Base-by-base conservation (phyloP, 1,140 invertebrate species). In the Drosophila watanabei region DNA sequence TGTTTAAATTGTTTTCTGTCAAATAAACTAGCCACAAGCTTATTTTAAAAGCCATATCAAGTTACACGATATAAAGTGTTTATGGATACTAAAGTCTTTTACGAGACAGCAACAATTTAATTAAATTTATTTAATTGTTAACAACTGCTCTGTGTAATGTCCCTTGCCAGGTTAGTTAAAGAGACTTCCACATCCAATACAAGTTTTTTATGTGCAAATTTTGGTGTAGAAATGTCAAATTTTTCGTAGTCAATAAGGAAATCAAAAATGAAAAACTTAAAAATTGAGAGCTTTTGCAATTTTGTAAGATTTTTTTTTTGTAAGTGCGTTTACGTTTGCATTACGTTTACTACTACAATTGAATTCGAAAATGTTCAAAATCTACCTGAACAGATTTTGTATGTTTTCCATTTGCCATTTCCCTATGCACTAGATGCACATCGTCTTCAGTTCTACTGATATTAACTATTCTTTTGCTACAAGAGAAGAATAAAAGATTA, bases 361-460 rank as follows among this genome's bases (percentile, higher is more conserved):
- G 80, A 69, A 48, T 66, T 86, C 86, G 78, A 89, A 85, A 88
- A 80, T 45, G 61, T 72, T 89, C 86, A 90, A 93, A 90, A 92
- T 93, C 92, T 75, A 95, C 95, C 95, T 96, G 95, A 92, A 96
- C 94, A 77, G 95, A 95, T 94, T 96, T 96, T 94, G 94, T 95
- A 94, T 96, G 95, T 93, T 94, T 95, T 93, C 94, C 94, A 94
- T 94, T 93, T 94, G 94, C 94, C 94, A 94, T 94, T 94, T 95
- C 94, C 87, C 94, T 95, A 85, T 95, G 94, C 93, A 95, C 94
- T 94, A 95, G 95, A 94, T 95, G 94, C 91, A 96, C 94, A 90
- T 96, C 94, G 92, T 95, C 96, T 94, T 96, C 96, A 91, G 95
- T 95, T 88, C 95, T 96, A 94, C 96, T 96, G 87, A 96, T 94